phyloP scores from a whole-genome alignment of 2,888 invertebrate genomes.

The Chesias legatella region DNA sequence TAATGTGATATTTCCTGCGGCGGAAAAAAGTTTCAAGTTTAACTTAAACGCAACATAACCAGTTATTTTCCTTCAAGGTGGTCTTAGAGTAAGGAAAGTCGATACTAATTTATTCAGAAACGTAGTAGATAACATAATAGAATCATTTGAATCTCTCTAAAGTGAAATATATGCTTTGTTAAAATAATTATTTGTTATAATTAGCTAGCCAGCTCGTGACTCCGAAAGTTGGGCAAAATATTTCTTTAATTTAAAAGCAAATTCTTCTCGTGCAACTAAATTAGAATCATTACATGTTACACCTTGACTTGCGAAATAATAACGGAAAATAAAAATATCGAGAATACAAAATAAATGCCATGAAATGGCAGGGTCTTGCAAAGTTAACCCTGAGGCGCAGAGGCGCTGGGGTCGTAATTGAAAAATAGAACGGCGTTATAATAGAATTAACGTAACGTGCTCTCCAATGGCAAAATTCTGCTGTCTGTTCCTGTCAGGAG shows the following conservation, averaged over 20 bases:
- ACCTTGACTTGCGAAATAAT: background rate
- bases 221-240: no score
- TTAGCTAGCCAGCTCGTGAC: no score
- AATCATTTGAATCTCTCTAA: no score
- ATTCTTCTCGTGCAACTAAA: no score
- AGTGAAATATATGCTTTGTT: no score
- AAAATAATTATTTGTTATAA: no score
- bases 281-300: no score
- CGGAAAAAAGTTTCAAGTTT: conserved; percentile 7
- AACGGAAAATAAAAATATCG: conserved; percentile 23
- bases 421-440: conserved; percentile 80
- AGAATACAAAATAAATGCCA: conserved; percentile 37
- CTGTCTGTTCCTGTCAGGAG: conserved; percentile 74
- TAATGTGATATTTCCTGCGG: conserved; percentile 14
- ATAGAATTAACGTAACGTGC: conserved; percentile 79
- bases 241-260: no score
- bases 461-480: conserved; percentile 73
- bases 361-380: conserved; percentile 48
- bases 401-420: conserved; percentile 71
- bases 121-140: no score
- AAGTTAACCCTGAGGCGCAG: conserved; percentile 69
- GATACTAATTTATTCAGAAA: background rate
- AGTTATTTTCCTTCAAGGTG: conserved; percentile 4
- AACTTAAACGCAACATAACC: conserved; percentile 1
- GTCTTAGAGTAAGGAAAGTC: background rate